Conservation (phyloP, 2,113 vertebrate species). For the Petrocephalus zakoni region DNA sequence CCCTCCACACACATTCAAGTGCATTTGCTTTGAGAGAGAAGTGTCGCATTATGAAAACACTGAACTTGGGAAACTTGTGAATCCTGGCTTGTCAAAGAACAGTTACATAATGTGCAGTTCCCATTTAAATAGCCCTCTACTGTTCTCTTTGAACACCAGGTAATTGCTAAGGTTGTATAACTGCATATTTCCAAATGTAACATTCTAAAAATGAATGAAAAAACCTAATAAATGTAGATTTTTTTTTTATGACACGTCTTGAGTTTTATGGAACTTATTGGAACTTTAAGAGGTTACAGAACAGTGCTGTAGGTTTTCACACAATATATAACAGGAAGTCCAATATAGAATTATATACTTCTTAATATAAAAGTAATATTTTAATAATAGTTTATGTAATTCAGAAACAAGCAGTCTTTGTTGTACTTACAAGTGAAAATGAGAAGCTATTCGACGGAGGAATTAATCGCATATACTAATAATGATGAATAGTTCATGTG, state of each 20-base stretch:
- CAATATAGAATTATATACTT: neutral
- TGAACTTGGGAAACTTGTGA: neutral
- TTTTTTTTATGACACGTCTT: neutral
- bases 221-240: neutral
- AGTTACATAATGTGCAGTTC: neutral
- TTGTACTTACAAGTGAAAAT: neutral
- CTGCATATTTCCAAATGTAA: neutral
- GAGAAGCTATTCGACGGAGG: neutral
- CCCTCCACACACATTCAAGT: neutral
- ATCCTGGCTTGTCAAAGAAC: neutral
- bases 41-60: neutral
- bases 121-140: neutral
- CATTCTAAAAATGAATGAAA: neutral
- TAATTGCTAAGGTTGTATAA: neutral
- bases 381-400: neutral
- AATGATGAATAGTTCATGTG: neutral
- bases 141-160: neutral
- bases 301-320: neutral
- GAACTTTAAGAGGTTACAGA: neutral
- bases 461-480: neutral
- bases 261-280: neutral
- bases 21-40: neutral
- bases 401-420: neutral
- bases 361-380: neutral
- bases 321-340: neutral